These are phyloP conservation scores for Sipha maydis DNA, from an alignment of 2,888 invertebrate species.

Conservation along the genomic window DNA sequence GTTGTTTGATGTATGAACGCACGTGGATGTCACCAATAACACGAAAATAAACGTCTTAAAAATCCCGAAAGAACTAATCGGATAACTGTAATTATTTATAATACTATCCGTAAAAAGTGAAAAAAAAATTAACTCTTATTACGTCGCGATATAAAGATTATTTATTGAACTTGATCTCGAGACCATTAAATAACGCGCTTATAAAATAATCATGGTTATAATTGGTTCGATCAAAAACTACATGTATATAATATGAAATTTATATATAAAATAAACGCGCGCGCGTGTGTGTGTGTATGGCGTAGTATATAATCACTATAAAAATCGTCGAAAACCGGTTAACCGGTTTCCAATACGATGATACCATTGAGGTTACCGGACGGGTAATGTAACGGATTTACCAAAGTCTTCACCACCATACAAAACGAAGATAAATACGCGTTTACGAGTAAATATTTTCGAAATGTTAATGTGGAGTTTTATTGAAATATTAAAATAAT, in stretches of 20 bases:
- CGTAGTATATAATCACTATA: conserved; percentile 39
- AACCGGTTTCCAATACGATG: conserved; percentile 52
- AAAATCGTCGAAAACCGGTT: conserved; percentile 38
- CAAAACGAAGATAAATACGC: not conserved
- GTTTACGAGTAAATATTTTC: not conserved
- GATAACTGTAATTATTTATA: conserved; percentile 42
- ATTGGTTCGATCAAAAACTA: conserved; percentile 51
- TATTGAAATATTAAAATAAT: too few species aligned
- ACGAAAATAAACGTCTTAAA: not conserved
- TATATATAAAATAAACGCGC: not conserved
- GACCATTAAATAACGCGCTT: conserved; percentile 37
- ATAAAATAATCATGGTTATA: conserved; percentile 49
- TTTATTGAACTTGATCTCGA: conserved; percentile 46
- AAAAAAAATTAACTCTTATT: not conserved
- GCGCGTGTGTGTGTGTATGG: not conserved
- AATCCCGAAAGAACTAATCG: conserved; percentile 32
- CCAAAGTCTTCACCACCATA: conserved; percentile 23
- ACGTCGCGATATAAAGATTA: conserved; percentile 38
- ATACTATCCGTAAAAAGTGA: conserved; percentile 16
- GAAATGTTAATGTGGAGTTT: not conserved
- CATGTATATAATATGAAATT: not conserved
- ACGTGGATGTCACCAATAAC: conserved; percentile 2
- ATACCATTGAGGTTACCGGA: conserved; percentile 41
- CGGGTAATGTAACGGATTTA: conserved; percentile 31
- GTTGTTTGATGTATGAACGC: not conserved